Evolutionary conservation across 2,888 invertebrate species (phyloP), one percentile per base, ranked within the genome.

Genomic region (Sericinus montela): DNA sequence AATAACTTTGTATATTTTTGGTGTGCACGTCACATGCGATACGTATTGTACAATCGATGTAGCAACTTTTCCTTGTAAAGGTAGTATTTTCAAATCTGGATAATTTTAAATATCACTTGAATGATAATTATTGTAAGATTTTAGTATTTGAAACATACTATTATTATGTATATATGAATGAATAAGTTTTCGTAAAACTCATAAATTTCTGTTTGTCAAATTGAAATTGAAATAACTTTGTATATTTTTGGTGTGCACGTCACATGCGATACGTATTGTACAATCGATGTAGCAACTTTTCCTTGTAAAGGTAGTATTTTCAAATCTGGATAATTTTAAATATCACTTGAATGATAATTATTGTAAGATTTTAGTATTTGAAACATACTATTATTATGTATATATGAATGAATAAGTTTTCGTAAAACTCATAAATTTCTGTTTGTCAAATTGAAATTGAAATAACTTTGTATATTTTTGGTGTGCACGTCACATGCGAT

Each of bases 1-100:
- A 79, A 72, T 73, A 69, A 68, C 72, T 71, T 75, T 79, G 79
- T 84, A 84, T 80, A 83, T 83, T 84, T 73, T 81, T 81, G 78
- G 23, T 30, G 38, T 13, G 34, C 32, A 1, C 11, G 13, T 25
- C 44, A 37, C 19, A 11, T 19, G 38, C 36, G 19, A 23, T 19
- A 42, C 43, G 46, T 16, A 32, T 13, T 9, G 34, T 14, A 32
- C 23, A 23, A 23, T n/a, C 11, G 23, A 45, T 45, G 45, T 15
- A 11, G 36, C 15, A 10, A 40, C 53, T 46, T 53, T 50, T 50
- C 30, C 30, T 32, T 32, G 0, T n/a, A 14, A 37, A 45, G 62
- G 62, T 57, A 55, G 40, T 54, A 39, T 32, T 45, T 46, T 48
- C 40, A 46, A 51, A 49, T 55, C 44, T 42, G 45, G 46, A 44